A percentile compares a stretch with the other conserved stretches of the same genome.
phyloP scores from a whole-genome alignment of 1,140 invertebrate species.

The Drosophila seguyi region DNA sequence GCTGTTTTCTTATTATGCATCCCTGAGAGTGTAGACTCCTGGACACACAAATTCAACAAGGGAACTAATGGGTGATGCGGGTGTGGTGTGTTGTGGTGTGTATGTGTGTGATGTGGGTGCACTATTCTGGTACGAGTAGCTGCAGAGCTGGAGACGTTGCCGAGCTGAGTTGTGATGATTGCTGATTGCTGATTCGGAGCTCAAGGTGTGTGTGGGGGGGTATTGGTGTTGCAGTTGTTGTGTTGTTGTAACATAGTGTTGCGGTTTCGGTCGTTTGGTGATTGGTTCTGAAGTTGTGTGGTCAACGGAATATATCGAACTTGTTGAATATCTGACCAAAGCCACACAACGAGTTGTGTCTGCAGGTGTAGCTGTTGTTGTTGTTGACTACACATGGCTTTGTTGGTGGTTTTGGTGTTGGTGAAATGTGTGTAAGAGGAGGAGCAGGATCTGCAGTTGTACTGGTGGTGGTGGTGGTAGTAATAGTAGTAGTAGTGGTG shows the following conservation, averaged over 20 bases:
- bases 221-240: constrained; percentile 29
- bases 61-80: constrained; percentile 10
- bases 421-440: constrained; percentile 83
- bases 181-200: constrained; percentile 36
- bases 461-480: constrained; percentile 70
- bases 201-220: constrained; percentile 37
- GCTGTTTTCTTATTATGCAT: background rate
- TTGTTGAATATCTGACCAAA: constrained; percentile 63
- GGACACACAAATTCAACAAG: constrained; percentile 3
- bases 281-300: constrained; percentile 36
- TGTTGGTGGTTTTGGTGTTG: constrained; percentile 40
- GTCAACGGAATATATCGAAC: constrained; percentile 77
- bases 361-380: constrained; percentile 27
- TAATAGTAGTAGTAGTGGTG: constrained; percentile 69
- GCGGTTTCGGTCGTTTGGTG: constrained; percentile 35
- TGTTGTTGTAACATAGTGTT: constrained; percentile 30
- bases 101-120: constrained; percentile 16
- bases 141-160: constrained; percentile 46
- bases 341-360: constrained; percentile 55
- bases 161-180: constrained; percentile 38
- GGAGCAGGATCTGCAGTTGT: constrained; percentile 78
- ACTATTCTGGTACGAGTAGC: constrained; percentile 22
- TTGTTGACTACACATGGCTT: constrained; percentile 20
- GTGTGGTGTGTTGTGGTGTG: background rate
- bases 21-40: background rate